Conservation (phyloP, 2,113 vertebrate species). For the Beaufortia kweichowensis region DNA sequence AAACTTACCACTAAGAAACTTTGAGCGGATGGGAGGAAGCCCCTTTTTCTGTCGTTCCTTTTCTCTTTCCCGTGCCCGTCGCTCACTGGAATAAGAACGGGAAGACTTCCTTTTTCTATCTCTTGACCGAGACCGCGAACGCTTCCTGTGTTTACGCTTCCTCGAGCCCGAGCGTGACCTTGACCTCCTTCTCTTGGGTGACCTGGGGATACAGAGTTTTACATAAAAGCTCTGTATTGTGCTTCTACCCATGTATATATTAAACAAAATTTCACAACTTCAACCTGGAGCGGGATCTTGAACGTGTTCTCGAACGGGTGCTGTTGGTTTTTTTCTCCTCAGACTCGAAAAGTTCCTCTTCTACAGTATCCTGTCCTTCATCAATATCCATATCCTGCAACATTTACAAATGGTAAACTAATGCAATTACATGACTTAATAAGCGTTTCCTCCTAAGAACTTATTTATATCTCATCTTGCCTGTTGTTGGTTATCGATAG, state of each 20-base stretch:
- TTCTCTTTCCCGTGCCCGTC: slow-evolving; percentile 89
- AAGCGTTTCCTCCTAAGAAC: no score
- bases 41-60: slow-evolving; percentile 98
- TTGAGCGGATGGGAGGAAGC: slow-evolving; percentile 90
- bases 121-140: slow-evolving; percentile 91
- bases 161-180: slow-evolving; percentile 93
- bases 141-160: slow-evolving; percentile 95
- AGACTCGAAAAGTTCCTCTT: slow-evolving; percentile 89
- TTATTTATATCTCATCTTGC: slow-evolving; percentile 60
- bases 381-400: slow-evolving; percentile 89
- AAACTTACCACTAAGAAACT: slow-evolving; percentile 86
- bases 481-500: slow-evolving; percentile 96
- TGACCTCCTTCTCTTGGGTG: slow-evolving; percentile 91
- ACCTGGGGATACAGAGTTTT: slow-evolving; percentile 69
- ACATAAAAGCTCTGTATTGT: background rate
- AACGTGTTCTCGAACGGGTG: slow-evolving; percentile 90
- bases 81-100: slow-evolving; percentile 93
- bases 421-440: background rate
- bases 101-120: slow-evolving; percentile 95
- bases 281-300: slow-evolving; percentile 94
- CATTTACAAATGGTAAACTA: background rate
- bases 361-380: slow-evolving; percentile 88
- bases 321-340: slow-evolving; percentile 88
- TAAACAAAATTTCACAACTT: no score
- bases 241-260: no score